Evolutionary conservation across 1,140 invertebrate genomes (phyloP).

Genomic region (Drosophila grimshawi): DNA sequence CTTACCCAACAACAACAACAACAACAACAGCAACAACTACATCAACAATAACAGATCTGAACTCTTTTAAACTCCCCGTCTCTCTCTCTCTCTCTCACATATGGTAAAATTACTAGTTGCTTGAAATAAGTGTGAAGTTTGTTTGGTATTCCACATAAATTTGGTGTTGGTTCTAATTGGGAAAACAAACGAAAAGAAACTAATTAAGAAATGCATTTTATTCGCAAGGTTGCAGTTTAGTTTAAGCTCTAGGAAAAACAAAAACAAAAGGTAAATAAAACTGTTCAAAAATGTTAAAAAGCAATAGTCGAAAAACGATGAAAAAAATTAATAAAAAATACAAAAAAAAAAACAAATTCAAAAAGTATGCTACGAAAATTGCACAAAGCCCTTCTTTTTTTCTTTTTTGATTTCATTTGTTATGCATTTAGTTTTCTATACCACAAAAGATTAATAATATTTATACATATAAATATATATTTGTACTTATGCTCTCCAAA

Average conservation of each 20-base stretch:
- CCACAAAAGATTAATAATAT: slow-evolving; percentile 23
- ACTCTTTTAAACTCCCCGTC: slow-evolving; percentile 1
- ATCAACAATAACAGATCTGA: slow-evolving; percentile 18
- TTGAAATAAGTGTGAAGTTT: slow-evolving; percentile 26
- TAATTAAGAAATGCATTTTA: slow-evolving; percentile 31
- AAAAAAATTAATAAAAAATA: slow-evolving; percentile 38
- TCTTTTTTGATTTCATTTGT: slow-evolving; percentile 54
- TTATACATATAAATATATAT: slow-evolving; percentile 31
- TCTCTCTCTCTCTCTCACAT: slow-evolving; percentile 25
- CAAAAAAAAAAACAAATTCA: slow-evolving; percentile 35
- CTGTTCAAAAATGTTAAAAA: slow-evolving; percentile 84
- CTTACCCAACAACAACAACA: slow-evolving; percentile 15
- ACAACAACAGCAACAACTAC: slow-evolving; percentile 3
- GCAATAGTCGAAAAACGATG: slow-evolving; percentile 63
- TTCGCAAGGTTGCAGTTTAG: slow-evolving; percentile 67
- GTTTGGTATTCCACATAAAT: slow-evolving; percentile 4
- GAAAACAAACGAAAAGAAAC: neutral
- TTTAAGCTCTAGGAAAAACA: slow-evolving; percentile 58
- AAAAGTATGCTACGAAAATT: slow-evolving; percentile 79
- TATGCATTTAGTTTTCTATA: slow-evolving; percentile 54
- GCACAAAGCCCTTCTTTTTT: slow-evolving; percentile 63
- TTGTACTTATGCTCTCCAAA: slow-evolving; percentile 33
- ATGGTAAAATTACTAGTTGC: slow-evolving; percentile 18
- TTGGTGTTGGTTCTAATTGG: slow-evolving; percentile 74
- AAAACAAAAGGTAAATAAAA: slow-evolving; percentile 64